Evolutionary conservation across 2,113 vertebrate species (phyloP).

Genomic region (Mystacornis crossleyi): DNA sequence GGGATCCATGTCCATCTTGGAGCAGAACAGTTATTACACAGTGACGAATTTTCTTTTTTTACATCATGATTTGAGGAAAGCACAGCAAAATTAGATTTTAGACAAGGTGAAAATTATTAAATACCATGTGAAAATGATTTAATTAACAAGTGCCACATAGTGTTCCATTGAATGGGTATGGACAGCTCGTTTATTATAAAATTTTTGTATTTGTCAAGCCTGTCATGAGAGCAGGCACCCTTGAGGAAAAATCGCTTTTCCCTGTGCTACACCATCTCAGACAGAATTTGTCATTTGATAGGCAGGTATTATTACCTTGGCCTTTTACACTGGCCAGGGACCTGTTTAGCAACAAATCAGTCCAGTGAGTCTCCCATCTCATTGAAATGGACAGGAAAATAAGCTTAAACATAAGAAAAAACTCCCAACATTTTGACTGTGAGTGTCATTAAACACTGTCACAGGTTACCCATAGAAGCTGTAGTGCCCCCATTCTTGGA

Average conservation of each 20-base stretch:
- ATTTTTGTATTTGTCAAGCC: constrained; percentile 32
- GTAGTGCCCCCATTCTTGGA: background rate
- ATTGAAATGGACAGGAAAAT: background rate
- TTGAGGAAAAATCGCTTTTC: background rate
- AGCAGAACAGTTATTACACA: background rate
- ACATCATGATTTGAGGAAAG: background rate
- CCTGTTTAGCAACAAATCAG: background rate
- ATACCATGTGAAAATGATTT: background rate
- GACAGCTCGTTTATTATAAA: constrained; percentile 48
- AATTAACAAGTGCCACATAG: background rate
- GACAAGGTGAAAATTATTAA: background rate
- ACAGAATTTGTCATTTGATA: constrained; percentile 47
- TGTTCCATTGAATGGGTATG: background rate
- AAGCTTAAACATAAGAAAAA: background rate
- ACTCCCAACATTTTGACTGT: background rate
- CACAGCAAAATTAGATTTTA: background rate
- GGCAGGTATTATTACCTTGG: constrained; percentile 43
- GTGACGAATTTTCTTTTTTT: background rate
- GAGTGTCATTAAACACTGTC: background rate
- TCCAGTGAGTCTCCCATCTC: background rate
- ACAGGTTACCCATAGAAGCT: background rate
- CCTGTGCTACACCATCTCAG: background rate
- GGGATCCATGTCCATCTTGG: background rate
- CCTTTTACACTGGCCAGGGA: background rate
- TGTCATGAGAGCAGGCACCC: background rate